Base-by-base conservation (phyloP, 2,113 vertebrate genomes). In the Corvus cornix region DNA sequence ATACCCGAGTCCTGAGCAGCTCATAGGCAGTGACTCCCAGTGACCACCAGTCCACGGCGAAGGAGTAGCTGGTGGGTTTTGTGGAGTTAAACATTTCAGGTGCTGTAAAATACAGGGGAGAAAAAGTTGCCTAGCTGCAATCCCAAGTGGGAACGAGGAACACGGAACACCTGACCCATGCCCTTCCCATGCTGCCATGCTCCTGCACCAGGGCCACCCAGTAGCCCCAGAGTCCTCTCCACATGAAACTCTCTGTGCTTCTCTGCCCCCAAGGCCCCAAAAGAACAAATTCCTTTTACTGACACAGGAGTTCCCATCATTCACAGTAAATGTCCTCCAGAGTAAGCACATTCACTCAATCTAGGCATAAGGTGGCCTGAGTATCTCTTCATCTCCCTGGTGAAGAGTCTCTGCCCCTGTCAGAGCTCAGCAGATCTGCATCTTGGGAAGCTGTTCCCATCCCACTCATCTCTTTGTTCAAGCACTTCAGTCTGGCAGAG, bases 1-100 rank as follows among this genome's bases (percentile, higher is more conserved):
- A 0, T 98, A 99, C 99, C 98, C 99, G 98, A 96, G 99, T 98
- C 97, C 99, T 97, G 26, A 99, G 97, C 49, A 99, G 98, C 96
- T 99, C 99, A 3, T 99, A 99, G 6, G 99, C 99, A 1, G 99
- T 99, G 97, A 99, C 94, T 24, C 98, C 98, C 89, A 98, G 43
- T 0, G 98, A 98, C 98, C 98, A 98, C 98, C 98, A 98, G 96
- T 98, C 98, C 73, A 98, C 98, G 4, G 98, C 98, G 28, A 99
- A 99, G 86, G 99, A 99, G 86, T 99, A 99, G 41, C 99, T 98
- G 0, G 98, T 97, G 78, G 99, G 98, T 73, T 97, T 98, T 62
- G 98, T 98, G 46, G 97, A 97, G 97, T 96, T 98, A 81, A 99
- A 99, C 96, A 99, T 99, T 96, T 99, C 99, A 11, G 99, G 99